These are phyloP conservation scores for Lacanobia oleracea DNA, from an alignment of 2,888 invertebrate species.

Conservation along the genomic window DNA sequence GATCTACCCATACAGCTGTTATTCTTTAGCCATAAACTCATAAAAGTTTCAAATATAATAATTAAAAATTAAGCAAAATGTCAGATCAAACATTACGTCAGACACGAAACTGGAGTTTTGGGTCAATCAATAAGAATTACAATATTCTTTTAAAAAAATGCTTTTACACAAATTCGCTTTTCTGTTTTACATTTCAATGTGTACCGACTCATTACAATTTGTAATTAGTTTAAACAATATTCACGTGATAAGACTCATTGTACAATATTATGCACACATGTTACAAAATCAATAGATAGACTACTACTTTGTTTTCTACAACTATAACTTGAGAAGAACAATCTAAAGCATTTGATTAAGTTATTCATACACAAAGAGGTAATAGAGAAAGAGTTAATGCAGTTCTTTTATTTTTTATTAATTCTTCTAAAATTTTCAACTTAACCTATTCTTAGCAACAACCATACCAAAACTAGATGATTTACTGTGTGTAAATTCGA, in stretches of 20 bases:
- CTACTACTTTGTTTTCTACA: background rate
- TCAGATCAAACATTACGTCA: slow-evolving; percentile 49
- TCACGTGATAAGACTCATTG: background rate
- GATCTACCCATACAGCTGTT: no score
- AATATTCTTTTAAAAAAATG: slow-evolving; percentile 10
- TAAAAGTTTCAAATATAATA: slow-evolving; percentile 17
- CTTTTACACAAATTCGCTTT: slow-evolving; percentile 1
- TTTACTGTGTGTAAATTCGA: background rate
- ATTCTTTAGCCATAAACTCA: no score
- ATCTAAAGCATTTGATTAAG: slow-evolving; percentile 5
- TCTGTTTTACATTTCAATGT: background rate
- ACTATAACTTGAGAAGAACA: background rate
- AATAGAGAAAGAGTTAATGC: background rate
- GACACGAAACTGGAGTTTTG: slow-evolving; percentile 29
- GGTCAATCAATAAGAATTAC: slow-evolving; percentile 35
- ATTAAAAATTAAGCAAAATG: slow-evolving; percentile 51
- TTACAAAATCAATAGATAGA: slow-evolving; percentile 1
- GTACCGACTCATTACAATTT: slow-evolving; percentile 24
- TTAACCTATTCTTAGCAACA: no score
- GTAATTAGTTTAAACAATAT: slow-evolving; percentile 19
- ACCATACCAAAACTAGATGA: background rate
- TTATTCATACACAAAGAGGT: background rate
- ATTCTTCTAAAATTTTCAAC: no score
- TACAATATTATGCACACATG: background rate
- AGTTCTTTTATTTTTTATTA: background rate